A percentile compares a stretch with the other conserved stretches of the same genome.
These are phyloP conservation scores for Corythaeola cristata DNA, from an alignment of 2,113 vertebrate genomes.

Conservation along the genomic window DNA sequence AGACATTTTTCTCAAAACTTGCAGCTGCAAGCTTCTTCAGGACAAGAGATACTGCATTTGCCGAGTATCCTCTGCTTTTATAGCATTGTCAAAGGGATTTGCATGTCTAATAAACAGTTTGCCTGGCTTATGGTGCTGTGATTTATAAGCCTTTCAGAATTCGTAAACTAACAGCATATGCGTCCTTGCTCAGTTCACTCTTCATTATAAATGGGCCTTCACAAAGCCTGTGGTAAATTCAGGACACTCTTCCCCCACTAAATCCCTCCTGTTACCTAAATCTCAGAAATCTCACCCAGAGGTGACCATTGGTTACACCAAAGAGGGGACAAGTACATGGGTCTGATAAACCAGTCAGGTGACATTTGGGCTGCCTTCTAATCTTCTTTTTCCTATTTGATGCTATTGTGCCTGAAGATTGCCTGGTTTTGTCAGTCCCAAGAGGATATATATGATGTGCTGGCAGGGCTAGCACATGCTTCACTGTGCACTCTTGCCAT, in stretches of 20 bases:
- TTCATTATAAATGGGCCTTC: not conserved
- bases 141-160: constrained; percentile 25
- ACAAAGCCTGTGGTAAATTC: not conserved
- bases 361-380: not conserved
- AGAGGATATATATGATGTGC: not conserved
- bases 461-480: not conserved
- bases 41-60: not conserved
- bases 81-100: not conserved
- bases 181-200: not conserved
- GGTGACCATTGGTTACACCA: not conserved
- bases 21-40: not conserved
- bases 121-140: not conserved
- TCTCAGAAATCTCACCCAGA: not conserved
- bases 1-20: not conserved
- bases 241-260: not conserved
- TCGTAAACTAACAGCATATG: not conserved
- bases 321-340: not conserved
- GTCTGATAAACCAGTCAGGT: not conserved
- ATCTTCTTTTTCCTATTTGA: not conserved
- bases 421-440: not conserved
- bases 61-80: not conserved
- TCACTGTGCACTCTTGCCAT: not conserved
- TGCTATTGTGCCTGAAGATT: not conserved
- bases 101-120: not conserved
- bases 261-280: not conserved